Base-by-base conservation (phyloP, 1,140 invertebrate genomes). In the Diachasmimorpha longicaudata region DNA sequence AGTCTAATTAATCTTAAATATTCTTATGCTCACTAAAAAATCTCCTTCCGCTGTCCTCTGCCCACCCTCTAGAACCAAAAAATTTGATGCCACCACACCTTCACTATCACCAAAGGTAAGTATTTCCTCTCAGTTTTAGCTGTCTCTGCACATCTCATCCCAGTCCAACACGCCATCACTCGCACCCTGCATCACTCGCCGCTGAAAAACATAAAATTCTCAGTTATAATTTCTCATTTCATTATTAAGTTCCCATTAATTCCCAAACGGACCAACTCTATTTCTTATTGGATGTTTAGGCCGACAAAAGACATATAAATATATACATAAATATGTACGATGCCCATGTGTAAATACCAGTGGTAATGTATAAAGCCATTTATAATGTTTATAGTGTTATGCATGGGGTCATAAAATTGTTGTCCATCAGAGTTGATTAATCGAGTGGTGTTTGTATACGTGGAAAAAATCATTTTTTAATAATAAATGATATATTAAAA, bases 351-450 rank as follows among this genome's bases (percentile, higher is more conserved):
- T 68, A 68, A 23, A 63, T 63, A 63, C 14, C 14, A 63, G 58
- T 25, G 58, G 16, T 63, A 14, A 68, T 68, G 25, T 68, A 68
- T 39, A 39, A 68, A 68, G 31, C 36, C n/a, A 37, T 68, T 68
- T 68, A 68, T 68, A 68, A 37, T 68, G 66, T 68, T 68, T 68
- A 16, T 39, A 68, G 31, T 68, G 66, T 68, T 68, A 37, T 68
- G 66, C 66, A 68, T 68, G 66, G 14, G 36, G 16, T 68, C 14
- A 36, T 37, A 0, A 68, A 68, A 39, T 16, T 52, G 48, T 68
- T 68, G 25, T 68, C 36, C 14, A 37, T 68, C n/a, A 42, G 39
- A 42, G 66, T 68, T 39, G 13, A 37, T 31, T 21, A 8, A 5
- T 11, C 25, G 6, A 14, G 13, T 66, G 58, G 25, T 66, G 58